phyloP scores from a whole-genome alignment of 2,113 vertebrate genomes.

The Lamprologus sp. region DNA sequence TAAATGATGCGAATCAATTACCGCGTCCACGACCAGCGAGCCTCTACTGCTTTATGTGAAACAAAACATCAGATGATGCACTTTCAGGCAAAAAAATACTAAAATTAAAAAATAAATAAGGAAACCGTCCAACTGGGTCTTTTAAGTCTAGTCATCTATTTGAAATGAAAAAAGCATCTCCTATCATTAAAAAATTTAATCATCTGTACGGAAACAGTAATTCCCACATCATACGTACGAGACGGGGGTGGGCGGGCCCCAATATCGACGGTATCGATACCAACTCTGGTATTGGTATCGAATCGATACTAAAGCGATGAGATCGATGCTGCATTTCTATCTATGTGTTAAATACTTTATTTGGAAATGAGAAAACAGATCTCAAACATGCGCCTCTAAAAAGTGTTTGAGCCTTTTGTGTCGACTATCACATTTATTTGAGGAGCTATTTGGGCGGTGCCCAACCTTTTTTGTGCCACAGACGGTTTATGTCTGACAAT shows the following conservation, averaged over 20 bases:
- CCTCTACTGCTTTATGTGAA: neutral
- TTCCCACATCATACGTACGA: rapidly evolving
- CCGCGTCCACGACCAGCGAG: neutral
- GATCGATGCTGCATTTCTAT: neutral
- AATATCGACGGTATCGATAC: neutral
- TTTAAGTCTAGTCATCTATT: neutral
- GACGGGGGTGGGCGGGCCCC: neutral
- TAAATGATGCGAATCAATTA: conserved; percentile 12
- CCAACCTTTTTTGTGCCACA: neutral
- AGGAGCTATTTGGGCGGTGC: rapidly evolving
- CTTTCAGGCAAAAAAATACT: neutral
- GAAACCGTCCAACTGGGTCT: rapidly evolving
- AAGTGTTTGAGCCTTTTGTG: neutral
- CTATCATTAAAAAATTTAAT: neutral
- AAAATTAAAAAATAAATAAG: neutral
- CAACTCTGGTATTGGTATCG: neutral
- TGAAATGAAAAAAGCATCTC: neutral
- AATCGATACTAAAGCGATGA: neutral
- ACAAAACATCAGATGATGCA: neutral
- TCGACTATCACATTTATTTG: neutral
- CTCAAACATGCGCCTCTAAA: neutral
- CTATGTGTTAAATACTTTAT: neutral
- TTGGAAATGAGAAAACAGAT: neutral
- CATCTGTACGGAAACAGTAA: neutral
- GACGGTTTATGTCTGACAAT: neutral